A percentile compares a stretch with the other conserved stretches of the same genome.
Conservation (phyloP, 2,113 vertebrate genomes). For the Prolemur simus region DNA sequence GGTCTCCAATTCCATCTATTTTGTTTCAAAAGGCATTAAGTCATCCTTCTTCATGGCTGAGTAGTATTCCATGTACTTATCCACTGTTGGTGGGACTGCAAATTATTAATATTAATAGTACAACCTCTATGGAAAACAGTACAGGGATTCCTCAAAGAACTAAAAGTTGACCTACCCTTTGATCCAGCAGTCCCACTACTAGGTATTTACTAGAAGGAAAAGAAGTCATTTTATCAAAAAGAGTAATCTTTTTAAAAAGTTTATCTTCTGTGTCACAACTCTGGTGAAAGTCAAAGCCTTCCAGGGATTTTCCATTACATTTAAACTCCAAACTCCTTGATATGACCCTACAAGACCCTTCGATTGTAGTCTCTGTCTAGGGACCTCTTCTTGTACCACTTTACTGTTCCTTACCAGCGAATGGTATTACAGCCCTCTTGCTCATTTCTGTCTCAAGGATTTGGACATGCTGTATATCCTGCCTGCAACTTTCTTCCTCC, state of each 20-base stretch:
- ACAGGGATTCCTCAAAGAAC: too few relatives aligned
- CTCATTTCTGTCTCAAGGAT: not conserved
- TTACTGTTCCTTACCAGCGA: not conserved
- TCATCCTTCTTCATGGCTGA: too few relatives aligned
- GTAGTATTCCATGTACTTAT: too few relatives aligned
- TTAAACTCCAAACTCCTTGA: not conserved
- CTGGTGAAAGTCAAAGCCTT: not conserved
- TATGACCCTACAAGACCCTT: accelerated
- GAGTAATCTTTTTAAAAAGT: not conserved
- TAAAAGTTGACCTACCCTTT: too few relatives aligned
- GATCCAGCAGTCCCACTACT: too few relatives aligned
- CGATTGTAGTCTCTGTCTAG: not conserved
- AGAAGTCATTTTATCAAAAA: not conserved
- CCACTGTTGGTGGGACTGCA: too few relatives aligned
- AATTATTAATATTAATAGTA: too few relatives aligned
- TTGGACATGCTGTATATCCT: not conserved
- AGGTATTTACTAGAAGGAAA: too few relatives aligned
- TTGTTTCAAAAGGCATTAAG: too few relatives aligned
- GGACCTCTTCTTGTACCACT: not conserved
- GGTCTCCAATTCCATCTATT: too few relatives aligned
- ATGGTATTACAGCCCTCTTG: not conserved
- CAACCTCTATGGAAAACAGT: too few relatives aligned
- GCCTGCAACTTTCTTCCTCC: not conserved
- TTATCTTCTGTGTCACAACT: not conserved
- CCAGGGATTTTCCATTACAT: not conserved